Evolutionary conservation across 1,140 invertebrate genomes (phyloP).

Genomic region (Trialeurodes vaporariorum): DNA sequence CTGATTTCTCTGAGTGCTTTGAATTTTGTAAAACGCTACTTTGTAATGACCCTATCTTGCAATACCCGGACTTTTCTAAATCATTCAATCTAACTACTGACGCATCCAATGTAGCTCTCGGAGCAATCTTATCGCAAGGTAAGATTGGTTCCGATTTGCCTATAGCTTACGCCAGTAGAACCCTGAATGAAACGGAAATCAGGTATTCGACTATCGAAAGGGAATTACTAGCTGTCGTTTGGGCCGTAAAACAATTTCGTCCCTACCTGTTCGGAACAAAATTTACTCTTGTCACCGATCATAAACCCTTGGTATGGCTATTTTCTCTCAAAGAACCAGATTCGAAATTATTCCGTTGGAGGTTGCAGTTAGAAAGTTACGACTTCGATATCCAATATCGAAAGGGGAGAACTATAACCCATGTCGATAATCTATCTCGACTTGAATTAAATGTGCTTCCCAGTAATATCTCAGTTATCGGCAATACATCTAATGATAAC

Average conservation of each 20-base stretch:
- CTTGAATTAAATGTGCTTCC: constrained; percentile 5
- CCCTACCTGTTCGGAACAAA: constrained; percentile 35
- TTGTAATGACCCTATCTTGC: constrained; percentile 29
- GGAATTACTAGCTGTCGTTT: constrained; percentile 42
- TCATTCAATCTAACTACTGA: constrained; percentile 26
- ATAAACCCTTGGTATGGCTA: constrained; percentile 38
- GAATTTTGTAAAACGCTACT: constrained; percentile 32
- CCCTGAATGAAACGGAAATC: constrained; percentile 24
- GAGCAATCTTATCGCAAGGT: constrained; percentile 16
- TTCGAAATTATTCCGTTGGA: constrained; percentile 18
- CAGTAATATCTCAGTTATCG: too few species aligned
- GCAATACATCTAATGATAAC: too few species aligned
- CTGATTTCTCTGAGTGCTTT: constrained; percentile 25
- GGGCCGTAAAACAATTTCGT: constrained; percentile 34
- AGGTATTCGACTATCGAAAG: constrained; percentile 32
- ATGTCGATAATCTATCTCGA: constrained; percentile 16
- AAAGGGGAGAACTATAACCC: constrained; percentile 21
- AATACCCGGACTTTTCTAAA: constrained; percentile 17
- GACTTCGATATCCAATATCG: constrained; percentile 19
- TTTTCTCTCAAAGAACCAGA: constrained; percentile 30
- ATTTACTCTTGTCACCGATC: constrained; percentile 40
- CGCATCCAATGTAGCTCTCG: constrained; percentile 16
- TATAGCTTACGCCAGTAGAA: constrained; percentile 27
- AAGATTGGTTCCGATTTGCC: constrained; percentile 23
- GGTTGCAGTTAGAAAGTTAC: constrained; percentile 15